Evolutionary conservation across 2,113 vertebrate species (phyloP).

Genomic region (Nasalis larvatus): DNA sequence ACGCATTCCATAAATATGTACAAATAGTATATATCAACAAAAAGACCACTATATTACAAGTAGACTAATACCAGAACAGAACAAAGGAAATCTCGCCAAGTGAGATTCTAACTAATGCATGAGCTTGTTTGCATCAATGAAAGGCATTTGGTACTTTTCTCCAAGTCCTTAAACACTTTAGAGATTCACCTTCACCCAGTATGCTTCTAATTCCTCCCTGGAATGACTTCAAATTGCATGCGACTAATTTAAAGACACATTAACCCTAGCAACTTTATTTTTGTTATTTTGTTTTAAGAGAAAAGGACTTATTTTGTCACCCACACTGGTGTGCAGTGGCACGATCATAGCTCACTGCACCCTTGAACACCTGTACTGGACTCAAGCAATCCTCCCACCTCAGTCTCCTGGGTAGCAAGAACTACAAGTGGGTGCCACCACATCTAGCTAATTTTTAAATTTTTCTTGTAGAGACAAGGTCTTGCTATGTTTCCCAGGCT

Average conservation of each 20-base stretch:
- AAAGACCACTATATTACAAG: background rate
- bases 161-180: background rate
- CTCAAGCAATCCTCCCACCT: too few relatives aligned
- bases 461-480: too few relatives aligned
- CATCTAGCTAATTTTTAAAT: too few relatives aligned
- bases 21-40: background rate
- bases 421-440: too few relatives aligned
- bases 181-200: background rate
- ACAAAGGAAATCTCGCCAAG: background rate
- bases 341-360: too few relatives aligned
- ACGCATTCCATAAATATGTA: background rate
- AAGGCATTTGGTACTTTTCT: background rate
- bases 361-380: too few relatives aligned
- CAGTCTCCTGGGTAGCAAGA: too few relatives aligned
- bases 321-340: too few relatives aligned
- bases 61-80: background rate
- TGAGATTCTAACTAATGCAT: background rate
- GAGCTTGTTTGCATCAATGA: background rate
- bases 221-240: background rate
- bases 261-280: background rate
- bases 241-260: background rate
- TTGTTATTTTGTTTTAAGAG: background rate
- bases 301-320: too few relatives aligned
- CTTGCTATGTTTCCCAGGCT: too few relatives aligned
- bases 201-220: background rate